Base-by-base conservation (phyloP, 92 coral and sea anemone genomes). In the Parazoanthus swiftii region DNA sequence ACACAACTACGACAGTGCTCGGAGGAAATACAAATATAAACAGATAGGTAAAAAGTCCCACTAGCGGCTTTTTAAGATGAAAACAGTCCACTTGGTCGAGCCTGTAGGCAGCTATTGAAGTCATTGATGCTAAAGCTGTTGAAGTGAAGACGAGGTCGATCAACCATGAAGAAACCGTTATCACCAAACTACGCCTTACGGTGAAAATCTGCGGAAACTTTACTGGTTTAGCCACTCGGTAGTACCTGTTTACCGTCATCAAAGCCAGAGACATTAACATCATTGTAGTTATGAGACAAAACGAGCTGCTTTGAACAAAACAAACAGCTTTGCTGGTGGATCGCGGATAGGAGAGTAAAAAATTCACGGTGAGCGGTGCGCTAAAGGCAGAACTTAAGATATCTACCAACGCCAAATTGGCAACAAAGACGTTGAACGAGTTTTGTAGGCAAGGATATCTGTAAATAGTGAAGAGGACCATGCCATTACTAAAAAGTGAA, bases 391-490 rank as follows among this genome's bases (percentile, higher is more conserved):
- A 79, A 21, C 33, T 79, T 68, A 79, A 79, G 23, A 79, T 79
- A 16, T 20, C 82, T 4, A 79, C 68, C 68, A 79, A 18, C 33
- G 82, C 67, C 38, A 79, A 26, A 48, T 50, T 79, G 25, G 66
- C 68, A 6, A 79, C 82, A 25, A 79, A 79, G 39, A 79, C 82
- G 16, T 79, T 79, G 67, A 79, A 79, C 9, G 82, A 79, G 21
- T 79, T 79, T 25, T 39, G 23, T 65, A 79, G 42, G 11, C 25
- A 48, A 26, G 29, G 63, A 38, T 79, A 50, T 79, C 67, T 79
- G 63, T 51, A 48, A 18, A 79, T 79, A 23, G 82, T 79, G 36
- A 79, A 51, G 8, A 79, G 39, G 16, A 79, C 82, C 66, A 79
- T 79, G 48, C 65, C 25, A 50, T 79, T 79, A 51, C 82, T 29